Evolutionary conservation across 2,113 vertebrate genomes (phyloP), one percentile per base, ranked within the genome.

Genomic region (Microcebus lehilahytsara): DNA sequence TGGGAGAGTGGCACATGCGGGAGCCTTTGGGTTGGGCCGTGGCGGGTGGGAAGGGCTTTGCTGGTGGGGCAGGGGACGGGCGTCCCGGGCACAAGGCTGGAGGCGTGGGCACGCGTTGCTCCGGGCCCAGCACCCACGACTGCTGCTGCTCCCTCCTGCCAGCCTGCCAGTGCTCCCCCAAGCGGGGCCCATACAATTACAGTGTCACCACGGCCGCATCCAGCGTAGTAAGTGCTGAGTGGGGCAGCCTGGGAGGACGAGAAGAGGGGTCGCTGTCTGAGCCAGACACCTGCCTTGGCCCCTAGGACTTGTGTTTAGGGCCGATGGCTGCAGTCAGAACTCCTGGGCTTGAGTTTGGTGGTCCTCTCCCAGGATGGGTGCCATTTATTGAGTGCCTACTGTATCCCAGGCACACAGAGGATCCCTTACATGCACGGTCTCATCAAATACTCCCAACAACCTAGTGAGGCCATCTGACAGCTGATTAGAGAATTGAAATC

Each of bases 101-200:
- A 14, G 4, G 7, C 40, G 25, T 32, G 8, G 19, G 34, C 51
- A 46, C 0, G 0, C 0, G 0, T 2, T 67, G 40, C 34, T 30
- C 42, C 10, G 22, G 49, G 74, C 90, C 72, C 27, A 49, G 83
- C 14, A 22, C 58, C 60, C 71, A 22, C 32, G 13, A 10, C 80
- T 60, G 13, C 8, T 20, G 77, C 69, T 89, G 25, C 42, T 56
- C 11, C 25, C 17, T 3, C 46, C 23, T 3, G 72, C 30, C 23
- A 90, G 34, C 49, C 56, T 5, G 0, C 9, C 10, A 11, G 11
- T 37, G 42, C 12, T 30, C 19, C 32, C 30, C 88, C 6, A 62
- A 4, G n/a, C 16, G 19, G 62, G 49, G 51, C 56, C 17, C 1
- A 25, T 27, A 12, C 6, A 34, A 4, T 77, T 4, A 7, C 40